Percentiles rank a stretch among this genome's conserved stretches.
Conservation (phyloP, 2,113 vertebrate genomes). For the Colistium nudipinnis region DNA sequence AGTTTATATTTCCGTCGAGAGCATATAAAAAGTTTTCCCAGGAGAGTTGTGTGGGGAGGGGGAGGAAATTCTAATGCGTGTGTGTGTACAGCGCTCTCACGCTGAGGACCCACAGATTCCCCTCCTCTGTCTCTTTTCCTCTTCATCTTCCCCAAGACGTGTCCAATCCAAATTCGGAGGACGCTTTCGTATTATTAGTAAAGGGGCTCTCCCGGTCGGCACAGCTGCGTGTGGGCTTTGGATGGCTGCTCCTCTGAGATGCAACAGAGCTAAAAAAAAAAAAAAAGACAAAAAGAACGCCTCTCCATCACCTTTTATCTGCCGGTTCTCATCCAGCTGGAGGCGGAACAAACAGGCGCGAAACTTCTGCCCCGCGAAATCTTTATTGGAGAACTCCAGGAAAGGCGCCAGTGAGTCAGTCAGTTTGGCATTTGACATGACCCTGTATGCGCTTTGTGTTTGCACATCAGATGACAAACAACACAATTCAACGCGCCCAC, state of each 20-base stretch:
- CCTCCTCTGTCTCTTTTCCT: neutral
- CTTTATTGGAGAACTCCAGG: constrained; percentile 45
- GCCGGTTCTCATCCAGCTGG: constrained; percentile 48
- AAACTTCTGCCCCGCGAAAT: constrained; percentile 46
- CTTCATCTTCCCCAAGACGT: constrained; percentile 12
- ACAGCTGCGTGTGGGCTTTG: constrained; percentile 62
- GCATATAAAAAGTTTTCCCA: constrained; percentile 31
- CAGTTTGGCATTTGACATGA: constrained; percentile 50
- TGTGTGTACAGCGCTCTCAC: constrained; percentile 4
- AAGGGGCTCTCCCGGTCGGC: constrained; percentile 49
- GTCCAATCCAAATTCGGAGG: constrained; percentile 40
- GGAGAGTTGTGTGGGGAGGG: constrained; percentile 14
- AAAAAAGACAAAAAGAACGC: too few relatives aligned
- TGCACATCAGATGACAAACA: constrained; percentile 50
- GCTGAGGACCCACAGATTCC: constrained; percentile 13
- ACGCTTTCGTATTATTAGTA: constrained; percentile 30
- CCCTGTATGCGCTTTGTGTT: constrained; percentile 27
- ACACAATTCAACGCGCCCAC: constrained; percentile 51
- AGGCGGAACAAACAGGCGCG: constrained; percentile 53
- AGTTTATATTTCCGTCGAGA: constrained; percentile 50
- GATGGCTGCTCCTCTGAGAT: constrained; percentile 39
- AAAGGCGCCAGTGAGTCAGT: constrained; percentile 53
- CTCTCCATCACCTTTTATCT: constrained; percentile 64
- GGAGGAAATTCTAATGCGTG: constrained; percentile 3
- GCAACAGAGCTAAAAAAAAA: constrained; percentile 28